Conservation (phyloP, 1,140 invertebrate species). For the Rhynchophorus ferrugineus region DNA sequence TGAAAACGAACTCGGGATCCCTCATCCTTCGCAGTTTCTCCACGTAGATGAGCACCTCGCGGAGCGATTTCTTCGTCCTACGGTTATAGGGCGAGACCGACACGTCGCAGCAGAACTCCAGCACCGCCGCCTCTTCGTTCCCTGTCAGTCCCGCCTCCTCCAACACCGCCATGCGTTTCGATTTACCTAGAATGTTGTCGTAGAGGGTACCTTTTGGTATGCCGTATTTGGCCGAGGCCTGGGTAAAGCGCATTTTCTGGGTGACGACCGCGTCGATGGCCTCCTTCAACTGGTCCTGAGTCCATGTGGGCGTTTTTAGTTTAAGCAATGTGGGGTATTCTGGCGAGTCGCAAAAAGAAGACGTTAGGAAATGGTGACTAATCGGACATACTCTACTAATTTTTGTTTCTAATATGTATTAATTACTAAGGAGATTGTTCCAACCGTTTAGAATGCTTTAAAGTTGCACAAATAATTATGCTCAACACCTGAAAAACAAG, state of each 20-base stretch:
- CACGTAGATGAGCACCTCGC: constrained; percentile 57
- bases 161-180: constrained; percentile 65
- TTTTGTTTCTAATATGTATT: too few species aligned
- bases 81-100: constrained; percentile 64
- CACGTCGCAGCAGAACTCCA: constrained; percentile 69
- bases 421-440: too few species aligned
- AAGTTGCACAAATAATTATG: too few species aligned
- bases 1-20: constrained; percentile 58
- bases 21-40: constrained; percentile 52
- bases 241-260: constrained; percentile 69
- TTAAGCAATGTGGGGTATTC: constrained; percentile 54
- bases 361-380: too few species aligned
- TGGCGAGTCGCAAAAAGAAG: constrained; percentile 34
- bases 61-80: constrained; percentile 60
- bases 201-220: constrained; percentile 73
- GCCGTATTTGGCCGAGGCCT: constrained; percentile 60
- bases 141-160: constrained; percentile 58
- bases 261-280: constrained; percentile 67
- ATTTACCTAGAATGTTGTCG: constrained; percentile 72
- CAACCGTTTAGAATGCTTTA: too few species aligned
- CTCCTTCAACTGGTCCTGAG: constrained; percentile 62
- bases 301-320: constrained; percentile 70
- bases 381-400: too few species aligned
- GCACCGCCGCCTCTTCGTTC: constrained; percentile 55
- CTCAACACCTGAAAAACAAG: too few species aligned